Conservation (phyloP, 2,797 vertebrate species). For the Iguana delicatissima region DNA sequence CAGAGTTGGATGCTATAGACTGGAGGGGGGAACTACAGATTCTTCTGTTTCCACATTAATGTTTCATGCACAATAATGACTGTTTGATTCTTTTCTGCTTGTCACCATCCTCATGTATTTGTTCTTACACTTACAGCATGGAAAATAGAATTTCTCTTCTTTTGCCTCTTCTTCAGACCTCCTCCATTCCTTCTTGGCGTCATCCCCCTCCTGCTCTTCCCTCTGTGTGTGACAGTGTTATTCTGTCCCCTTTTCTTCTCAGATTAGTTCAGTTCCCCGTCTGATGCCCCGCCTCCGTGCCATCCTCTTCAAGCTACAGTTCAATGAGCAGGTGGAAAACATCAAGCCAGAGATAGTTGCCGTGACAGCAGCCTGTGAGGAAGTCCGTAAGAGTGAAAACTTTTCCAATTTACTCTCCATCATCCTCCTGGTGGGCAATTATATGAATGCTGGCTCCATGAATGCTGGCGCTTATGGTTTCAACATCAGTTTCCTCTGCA, state of each 20-base stretch:
- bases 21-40: neutral
- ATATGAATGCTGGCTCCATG: conserved; percentile 91
- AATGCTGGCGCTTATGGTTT: conserved; percentile 92
- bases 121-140: neutral
- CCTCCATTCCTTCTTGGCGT: conserved; percentile 12
- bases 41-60: neutral
- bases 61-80: neutral
- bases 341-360: conserved; percentile 93
- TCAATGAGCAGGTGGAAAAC: conserved; percentile 91
- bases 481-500: conserved; percentile 87
- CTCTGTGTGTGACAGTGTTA: conserved; percentile 17
- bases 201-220: neutral
- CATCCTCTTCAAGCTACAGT: conserved; percentile 91
- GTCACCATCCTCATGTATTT: neutral
- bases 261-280: conserved; percentile 89
- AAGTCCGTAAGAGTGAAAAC: conserved; percentile 85
- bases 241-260: conserved; percentile 48
- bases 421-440: conserved; percentile 90
- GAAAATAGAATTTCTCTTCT: neutral
- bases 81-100: neutral
- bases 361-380: conserved; percentile 92
- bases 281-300: conserved; percentile 86
- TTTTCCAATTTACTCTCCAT: conserved; percentile 87
- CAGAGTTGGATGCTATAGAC: accelerated
- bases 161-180: conserved; percentile 19